These are phyloP conservation scores for Mesocentrotus franciscanus DNA, from an alignment of 53 echinoderm and acorn worm species.

Conservation along the genomic window DNA sequence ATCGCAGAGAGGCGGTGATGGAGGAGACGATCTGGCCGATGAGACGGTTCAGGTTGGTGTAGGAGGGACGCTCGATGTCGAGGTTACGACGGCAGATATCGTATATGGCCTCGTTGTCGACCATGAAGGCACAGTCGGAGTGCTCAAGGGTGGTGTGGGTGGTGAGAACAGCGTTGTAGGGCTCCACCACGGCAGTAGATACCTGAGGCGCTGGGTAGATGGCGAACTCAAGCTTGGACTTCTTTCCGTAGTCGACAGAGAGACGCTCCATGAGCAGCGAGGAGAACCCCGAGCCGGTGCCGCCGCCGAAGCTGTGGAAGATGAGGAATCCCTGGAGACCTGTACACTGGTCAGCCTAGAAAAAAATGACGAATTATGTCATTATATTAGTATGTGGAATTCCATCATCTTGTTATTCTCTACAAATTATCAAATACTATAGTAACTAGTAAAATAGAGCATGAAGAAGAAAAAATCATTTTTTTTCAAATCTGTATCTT, in stretches of 20 bases:
- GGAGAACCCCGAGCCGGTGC: slow-evolving; percentile 80
- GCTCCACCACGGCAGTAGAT: slow-evolving; percentile 86
- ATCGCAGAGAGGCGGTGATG: slow-evolving; percentile 82
- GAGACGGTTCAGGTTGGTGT: slow-evolving; percentile 80
- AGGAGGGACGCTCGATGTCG: slow-evolving; percentile 86
- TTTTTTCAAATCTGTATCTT: neutral
- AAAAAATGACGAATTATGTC: neutral
- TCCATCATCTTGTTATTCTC: neutral
- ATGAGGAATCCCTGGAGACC: slow-evolving; percentile 97
- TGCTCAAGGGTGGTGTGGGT: slow-evolving; percentile 85
- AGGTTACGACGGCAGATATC: slow-evolving; percentile 92
- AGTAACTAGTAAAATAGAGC: neutral
- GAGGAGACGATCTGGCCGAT: slow-evolving; percentile 72
- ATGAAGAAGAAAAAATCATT: neutral
- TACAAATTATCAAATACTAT: too few species aligned
- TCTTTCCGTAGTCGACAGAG: slow-evolving; percentile 82
- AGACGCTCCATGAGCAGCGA: slow-evolving; percentile 71
- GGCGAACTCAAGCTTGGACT: slow-evolving; percentile 87
- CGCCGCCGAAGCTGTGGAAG: slow-evolving; percentile 96
- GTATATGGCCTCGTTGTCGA: slow-evolving; percentile 92
- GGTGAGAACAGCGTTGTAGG: slow-evolving; percentile 80
- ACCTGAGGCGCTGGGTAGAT: slow-evolving; percentile 82
- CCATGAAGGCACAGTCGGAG: slow-evolving; percentile 89
- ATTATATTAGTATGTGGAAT: neutral
- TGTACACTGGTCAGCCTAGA: slow-evolving; percentile 81